A percentile compares a stretch with the other conserved stretches of the same genome.
phyloP scores from a whole-genome alignment of 1,140 invertebrate genomes.

The Eubasilissa regina region DNA sequence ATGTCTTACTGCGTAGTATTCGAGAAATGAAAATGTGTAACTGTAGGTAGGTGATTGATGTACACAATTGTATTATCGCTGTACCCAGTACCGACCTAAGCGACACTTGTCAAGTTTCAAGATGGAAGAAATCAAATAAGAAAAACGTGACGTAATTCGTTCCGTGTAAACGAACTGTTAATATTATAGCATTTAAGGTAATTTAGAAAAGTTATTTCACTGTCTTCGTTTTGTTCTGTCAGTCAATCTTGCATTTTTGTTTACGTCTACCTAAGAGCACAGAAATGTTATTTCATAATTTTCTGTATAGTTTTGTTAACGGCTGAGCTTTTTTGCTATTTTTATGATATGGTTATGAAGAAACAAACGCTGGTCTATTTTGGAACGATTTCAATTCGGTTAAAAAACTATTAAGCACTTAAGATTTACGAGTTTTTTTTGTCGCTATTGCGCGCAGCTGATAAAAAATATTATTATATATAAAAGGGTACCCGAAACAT shows the following conservation, averaged over 20 bases:
- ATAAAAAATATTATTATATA: too few relatives aligned
- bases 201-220: constrained; percentile 26
- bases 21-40: constrained; percentile 8
- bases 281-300: constrained; percentile 23
- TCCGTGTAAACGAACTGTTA: constrained; percentile 28
- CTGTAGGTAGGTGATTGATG: constrained; percentile 2
- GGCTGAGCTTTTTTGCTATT: constrained; percentile 5
- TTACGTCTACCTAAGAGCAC: neutral
- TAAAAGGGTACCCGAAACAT: too few relatives aligned
- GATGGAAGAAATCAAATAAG: constrained; percentile 24
- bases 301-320: constrained; percentile 17
- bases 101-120: neutral
- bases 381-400: constrained; percentile 1
- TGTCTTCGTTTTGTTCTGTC: constrained; percentile 18
- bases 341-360: constrained; percentile 28
- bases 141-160: constrained; percentile 30
- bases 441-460: too few relatives aligned
- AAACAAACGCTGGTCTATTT: constrained; percentile 20
- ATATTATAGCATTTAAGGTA: constrained; percentile 35
- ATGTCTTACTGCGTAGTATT: neutral
- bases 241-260: neutral
- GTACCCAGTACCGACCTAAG: neutral
- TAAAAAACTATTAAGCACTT: constrained; percentile 3
- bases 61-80: neutral
- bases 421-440: constrained; percentile 6